Conservation (phyloP, 37 sponge, comb jelly and placozoan species). For the Cliona cf. orientalis region DNA sequence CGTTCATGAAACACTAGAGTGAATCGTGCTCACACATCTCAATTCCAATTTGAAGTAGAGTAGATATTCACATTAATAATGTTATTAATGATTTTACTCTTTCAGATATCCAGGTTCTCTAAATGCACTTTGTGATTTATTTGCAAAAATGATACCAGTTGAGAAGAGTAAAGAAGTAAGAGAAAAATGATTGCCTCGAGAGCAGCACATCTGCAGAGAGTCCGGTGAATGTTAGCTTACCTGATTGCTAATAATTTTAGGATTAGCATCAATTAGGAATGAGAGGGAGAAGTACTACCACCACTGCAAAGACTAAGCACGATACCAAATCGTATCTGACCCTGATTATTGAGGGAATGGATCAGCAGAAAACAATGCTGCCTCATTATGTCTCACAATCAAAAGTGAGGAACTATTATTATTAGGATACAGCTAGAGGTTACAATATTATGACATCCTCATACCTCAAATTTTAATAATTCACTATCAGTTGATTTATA, state of each 20-base stretch:
- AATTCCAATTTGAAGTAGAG: too few species aligned
- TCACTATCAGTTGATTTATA: too few species aligned
- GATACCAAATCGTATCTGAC: conserved; percentile 4
- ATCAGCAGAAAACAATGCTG: conserved; percentile 18
- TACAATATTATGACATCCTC: too few species aligned
- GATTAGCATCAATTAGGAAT: neutral
- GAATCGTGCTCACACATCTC: too few species aligned
- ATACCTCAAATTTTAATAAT: too few species aligned
- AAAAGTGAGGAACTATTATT: too few species aligned
- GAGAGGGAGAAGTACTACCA: conserved; percentile 21
- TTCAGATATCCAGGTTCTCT: conserved; percentile 14
- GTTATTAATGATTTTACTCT: too few species aligned
- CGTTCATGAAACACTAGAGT: too few species aligned
- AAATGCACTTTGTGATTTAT: conserved; percentile 21
- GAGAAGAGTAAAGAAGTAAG: conserved; percentile 5
- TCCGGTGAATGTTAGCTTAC: conserved; percentile 1
- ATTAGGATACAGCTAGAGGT: too few species aligned
- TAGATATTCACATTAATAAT: too few species aligned
- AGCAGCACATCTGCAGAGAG: conserved; percentile 20
- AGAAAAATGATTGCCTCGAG: neutral
- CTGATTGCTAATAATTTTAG: neutral
- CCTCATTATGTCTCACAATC: conserved; percentile 19
- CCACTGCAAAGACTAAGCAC: conserved; percentile 23
- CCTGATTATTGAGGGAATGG: conserved; percentile 28
- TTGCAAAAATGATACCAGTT: conserved; percentile 15